phyloP scores from a whole-genome alignment of 1,140 invertebrate genomes.

The Hirudo medicinalis region DNA sequence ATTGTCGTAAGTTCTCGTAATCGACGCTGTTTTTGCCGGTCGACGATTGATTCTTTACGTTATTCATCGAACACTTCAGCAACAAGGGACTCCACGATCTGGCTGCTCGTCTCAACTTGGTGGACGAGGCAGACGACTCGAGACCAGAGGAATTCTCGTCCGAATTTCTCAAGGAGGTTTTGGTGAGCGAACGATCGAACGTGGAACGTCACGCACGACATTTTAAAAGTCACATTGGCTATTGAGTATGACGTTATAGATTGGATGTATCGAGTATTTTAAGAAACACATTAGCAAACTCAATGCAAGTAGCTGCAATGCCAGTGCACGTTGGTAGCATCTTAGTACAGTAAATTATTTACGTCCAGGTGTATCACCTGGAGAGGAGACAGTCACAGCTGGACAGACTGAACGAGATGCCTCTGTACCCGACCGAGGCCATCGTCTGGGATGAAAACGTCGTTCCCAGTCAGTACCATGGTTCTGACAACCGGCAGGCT shows the following conservation, averaged over 20 bases:
- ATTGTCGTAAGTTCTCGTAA: conserved; percentile 50
- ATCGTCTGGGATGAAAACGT: conserved; percentile 99
- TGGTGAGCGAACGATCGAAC: conserved; percentile 57
- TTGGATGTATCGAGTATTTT: too few relatives aligned
- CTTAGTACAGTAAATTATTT: too few relatives aligned
- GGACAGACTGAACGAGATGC: conserved; percentile 88
- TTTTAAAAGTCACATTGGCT: too few relatives aligned
- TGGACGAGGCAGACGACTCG: conserved; percentile 55
- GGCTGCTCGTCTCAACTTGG: conserved; percentile 67
- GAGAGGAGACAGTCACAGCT: conserved; percentile 79
- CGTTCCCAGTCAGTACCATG: conserved; percentile 92
- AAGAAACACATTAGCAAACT: too few relatives aligned
- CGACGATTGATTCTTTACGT: too few relatives aligned
- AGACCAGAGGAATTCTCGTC: conserved; percentile 51
- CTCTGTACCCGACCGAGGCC: conserved; percentile 91
- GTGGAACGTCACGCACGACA: too few relatives aligned
- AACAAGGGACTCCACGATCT: conserved; percentile 67
- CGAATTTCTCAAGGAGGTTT: conserved; percentile 66
- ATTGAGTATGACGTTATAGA: too few relatives aligned
- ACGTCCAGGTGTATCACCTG: conserved; percentile 47
- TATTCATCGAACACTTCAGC: conserved; percentile 45
- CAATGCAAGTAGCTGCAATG: too few relatives aligned
- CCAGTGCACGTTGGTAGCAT: too few relatives aligned
- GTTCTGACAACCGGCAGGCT: conserved; percentile 55
- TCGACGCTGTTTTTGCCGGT: too few relatives aligned